Conservation (phyloP, 2,888 invertebrate species). For the Caprella mutica region DNA sequence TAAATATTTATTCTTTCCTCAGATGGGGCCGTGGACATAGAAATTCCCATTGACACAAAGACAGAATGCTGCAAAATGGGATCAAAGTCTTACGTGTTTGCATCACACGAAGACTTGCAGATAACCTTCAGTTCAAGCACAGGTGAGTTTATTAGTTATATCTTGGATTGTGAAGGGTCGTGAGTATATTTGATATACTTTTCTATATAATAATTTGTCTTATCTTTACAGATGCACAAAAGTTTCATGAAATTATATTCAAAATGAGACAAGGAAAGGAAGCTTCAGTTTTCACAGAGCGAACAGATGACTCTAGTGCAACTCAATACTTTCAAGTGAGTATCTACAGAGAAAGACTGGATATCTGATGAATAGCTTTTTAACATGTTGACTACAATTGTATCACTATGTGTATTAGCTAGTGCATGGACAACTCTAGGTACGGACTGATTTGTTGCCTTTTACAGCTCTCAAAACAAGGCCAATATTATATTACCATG, state of each 20-base stretch:
- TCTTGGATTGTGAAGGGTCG: not conserved
- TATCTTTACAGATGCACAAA: slow-evolving; percentile 24
- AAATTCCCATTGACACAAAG: slow-evolving; percentile 31
- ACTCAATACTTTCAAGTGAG: slow-evolving; percentile 83
- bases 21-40: slow-evolving; percentile 10
- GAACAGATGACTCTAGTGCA: slow-evolving; percentile 96
- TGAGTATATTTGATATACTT: too few species aligned
- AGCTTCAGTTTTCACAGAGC: slow-evolving; percentile 79
- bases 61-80: slow-evolving; percentile 33
- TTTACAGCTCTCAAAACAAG: too few species aligned
- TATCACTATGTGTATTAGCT: too few species aligned
- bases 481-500: too few species aligned
- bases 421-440: too few species aligned
- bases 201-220: not conserved
- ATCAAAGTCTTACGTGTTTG: slow-evolving; percentile 29
- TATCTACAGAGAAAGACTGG: not conserved
- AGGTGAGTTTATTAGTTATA: slow-evolving; percentile 14
- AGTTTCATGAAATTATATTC: slow-evolving; percentile 28
- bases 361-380: too few species aligned
- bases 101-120: slow-evolving; percentile 24
- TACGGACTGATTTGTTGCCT: too few species aligned
- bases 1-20: not conserved
- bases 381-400: too few species aligned
- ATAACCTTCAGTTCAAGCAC: slow-evolving; percentile 24
- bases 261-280: slow-evolving; percentile 35